Base-by-base conservation (phyloP, 2,797 vertebrate genomes). In the Capromys pilorides region DNA sequence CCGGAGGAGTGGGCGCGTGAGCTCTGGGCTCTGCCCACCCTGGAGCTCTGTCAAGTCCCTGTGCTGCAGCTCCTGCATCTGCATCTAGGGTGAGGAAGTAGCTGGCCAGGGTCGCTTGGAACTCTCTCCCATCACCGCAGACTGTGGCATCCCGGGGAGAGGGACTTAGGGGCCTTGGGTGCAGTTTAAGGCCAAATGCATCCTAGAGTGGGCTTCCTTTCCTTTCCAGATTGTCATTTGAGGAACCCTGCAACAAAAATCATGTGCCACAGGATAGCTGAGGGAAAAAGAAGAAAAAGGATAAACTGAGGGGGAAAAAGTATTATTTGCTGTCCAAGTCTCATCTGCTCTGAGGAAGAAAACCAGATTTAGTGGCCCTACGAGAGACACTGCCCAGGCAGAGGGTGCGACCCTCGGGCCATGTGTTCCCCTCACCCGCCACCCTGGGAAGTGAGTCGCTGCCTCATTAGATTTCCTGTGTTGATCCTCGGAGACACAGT, bases 251-350 rank as follows among this genome's bases (percentile, higher is more conserved):
- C 79, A 96, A 77, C 26, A 71, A 77, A 90, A 81, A 98, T 97
- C 81, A 4, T 5, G 26, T 97, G 98, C 96, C 97, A 97, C 96
- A 95, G 97, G 96, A 64, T 81, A 97, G 95, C 41, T 87, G 31
- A 86, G 81, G 49, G 82, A 92, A 82, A 95, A 59, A 83, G 61
- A 7, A 62, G 49, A 6, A 8, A 28, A 31, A 9, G 26, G 26
- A 28, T 12, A 28, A 31, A 66, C 9, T 5, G n/a, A n/a, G 88
- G 95, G 88, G 95, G 82, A 80, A 93, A 24, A 78, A 36, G n/a
- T 85, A 95, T 79, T 51, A 16, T 94, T 97, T 94, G 67, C 54
- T 96, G 49, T 96, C 88, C 54, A 96, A 79, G 69, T 95, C 82
- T 93, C 86, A 49, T 77, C 45, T 97, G 62, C 96, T 73, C 85